Conservation (phyloP, 1,140 invertebrate species). For the Drosophila auraria region DNA sequence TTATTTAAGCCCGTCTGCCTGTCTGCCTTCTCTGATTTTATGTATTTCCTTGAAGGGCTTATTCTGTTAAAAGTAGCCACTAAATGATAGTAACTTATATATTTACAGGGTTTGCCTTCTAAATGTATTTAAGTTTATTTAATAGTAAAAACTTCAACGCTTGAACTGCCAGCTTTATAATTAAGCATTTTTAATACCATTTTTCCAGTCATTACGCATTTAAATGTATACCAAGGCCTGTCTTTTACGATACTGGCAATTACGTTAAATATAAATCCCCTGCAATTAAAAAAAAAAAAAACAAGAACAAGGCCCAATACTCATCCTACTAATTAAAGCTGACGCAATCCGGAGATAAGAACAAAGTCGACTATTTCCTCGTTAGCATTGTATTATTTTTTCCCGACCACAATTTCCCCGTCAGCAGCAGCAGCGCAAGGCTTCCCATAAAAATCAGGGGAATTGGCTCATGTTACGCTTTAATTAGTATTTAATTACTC, state of each 20-base stretch:
- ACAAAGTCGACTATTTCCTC: conserved; percentile 37
- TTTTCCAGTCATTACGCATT: not conserved
- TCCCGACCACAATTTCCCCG: conserved; percentile 7
- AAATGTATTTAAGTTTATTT: too few relatives aligned
- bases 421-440: conserved; percentile 1
- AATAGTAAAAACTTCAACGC: too few relatives aligned
- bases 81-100: not conserved
- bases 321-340: conserved; percentile 26
- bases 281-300: not conserved
- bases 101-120: not conserved
- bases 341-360: conserved; percentile 32
- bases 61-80: not conserved
- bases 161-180: too few relatives aligned
- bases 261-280: conserved; percentile 6
- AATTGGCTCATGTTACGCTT: conserved; percentile 75
- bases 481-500: conserved; percentile 84
- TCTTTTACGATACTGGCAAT: not conserved
- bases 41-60: conserved; percentile 2
- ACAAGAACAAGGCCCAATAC: not conserved
- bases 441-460: conserved; percentile 44
- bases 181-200: not conserved
- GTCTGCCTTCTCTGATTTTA: conserved; percentile 4
- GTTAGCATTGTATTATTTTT: conserved; percentile 37
- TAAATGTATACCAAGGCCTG: not conserved
- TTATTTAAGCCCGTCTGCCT: conserved; percentile 63